Conservation (phyloP, 1,140 invertebrate species). For the Hypothenemus hampei region DNA sequence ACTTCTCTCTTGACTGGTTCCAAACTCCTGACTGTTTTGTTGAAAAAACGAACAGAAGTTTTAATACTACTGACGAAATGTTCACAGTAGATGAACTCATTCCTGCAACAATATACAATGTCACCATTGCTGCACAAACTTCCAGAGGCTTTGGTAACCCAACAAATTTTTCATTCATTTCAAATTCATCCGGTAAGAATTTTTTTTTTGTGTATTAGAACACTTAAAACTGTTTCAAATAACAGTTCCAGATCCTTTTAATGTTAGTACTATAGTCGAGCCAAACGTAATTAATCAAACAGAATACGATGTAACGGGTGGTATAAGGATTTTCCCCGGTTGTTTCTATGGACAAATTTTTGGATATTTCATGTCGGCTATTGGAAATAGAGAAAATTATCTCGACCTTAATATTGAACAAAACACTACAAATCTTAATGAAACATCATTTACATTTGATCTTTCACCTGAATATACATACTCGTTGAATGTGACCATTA, state of each 20-base stretch:
- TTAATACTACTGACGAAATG: too few relatives aligned
- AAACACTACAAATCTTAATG: not conserved
- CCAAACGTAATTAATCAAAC: not conserved
- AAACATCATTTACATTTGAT: not conserved
- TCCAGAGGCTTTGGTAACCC: constrained; percentile 4
- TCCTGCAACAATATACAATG: not conserved
- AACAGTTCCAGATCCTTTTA: constrained; percentile 2
- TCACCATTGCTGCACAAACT: constrained; percentile 4
- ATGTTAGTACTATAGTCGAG: not conserved
- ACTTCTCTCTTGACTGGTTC: too few relatives aligned
- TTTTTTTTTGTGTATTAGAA: not conserved
- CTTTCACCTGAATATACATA: constrained; percentile 31
- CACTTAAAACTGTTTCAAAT: not conserved
- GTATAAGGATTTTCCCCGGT: constrained; percentile 28
- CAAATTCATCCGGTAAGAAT: constrained; percentile 2
- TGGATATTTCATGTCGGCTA: constrained; percentile 24
- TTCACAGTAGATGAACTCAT: too few relatives aligned
- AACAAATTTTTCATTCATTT: not conserved
- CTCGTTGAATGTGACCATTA: constrained; percentile 11
- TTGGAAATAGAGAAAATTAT: constrained; percentile 3
- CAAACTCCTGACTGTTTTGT: too few relatives aligned
- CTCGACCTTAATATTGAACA: not conserved
- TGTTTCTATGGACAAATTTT: constrained; percentile 30
- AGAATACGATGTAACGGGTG: constrained; percentile 13
- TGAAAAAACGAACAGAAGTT: too few relatives aligned